Conservation (phyloP, 2,113 vertebrate species). For the Caranx melampygus region DNA sequence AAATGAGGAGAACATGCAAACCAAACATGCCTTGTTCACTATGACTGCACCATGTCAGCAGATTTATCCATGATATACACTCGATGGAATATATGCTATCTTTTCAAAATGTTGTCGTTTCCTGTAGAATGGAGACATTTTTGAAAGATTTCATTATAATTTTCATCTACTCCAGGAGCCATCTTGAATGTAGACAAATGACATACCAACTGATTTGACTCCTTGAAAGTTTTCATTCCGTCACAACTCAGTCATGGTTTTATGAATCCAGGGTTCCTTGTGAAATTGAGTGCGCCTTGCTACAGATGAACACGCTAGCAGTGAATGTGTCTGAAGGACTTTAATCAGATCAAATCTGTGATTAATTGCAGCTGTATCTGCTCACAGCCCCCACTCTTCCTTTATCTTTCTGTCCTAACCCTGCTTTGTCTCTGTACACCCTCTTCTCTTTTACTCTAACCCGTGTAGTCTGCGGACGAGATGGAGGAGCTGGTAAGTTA, state of each 20-base stretch:
- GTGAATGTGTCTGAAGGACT: neutral
- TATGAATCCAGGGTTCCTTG: neutral
- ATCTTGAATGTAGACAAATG: no score
- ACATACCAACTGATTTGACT: no score
- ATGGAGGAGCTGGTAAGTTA: slow-evolving; percentile 68
- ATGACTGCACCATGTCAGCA: neutral
- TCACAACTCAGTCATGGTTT: no score
- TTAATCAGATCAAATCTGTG: neutral
- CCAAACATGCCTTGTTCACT: neutral
- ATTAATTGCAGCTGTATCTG: neutral
- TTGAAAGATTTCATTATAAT: no score
- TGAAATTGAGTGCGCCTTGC: neutral
- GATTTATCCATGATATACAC: neutral
- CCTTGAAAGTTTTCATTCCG: no score
- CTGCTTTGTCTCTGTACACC: slow-evolving; percentile 1
- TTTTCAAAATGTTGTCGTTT: no score
- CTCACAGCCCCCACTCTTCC: neutral
- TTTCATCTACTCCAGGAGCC: no score
- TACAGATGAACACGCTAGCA: neutral
- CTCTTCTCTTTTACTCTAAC: slow-evolving; percentile 8
- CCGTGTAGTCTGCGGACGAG: slow-evolving; percentile 67
- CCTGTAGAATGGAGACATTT: no score
- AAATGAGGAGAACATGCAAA: neutral
- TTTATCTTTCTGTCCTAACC: neutral
- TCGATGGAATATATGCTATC: no score